Evolutionary conservation across 2,797 vertebrate genomes (phyloP), one percentile per base, ranked within the genome.

Genomic region (Eurystomus glaucurus): DNA sequence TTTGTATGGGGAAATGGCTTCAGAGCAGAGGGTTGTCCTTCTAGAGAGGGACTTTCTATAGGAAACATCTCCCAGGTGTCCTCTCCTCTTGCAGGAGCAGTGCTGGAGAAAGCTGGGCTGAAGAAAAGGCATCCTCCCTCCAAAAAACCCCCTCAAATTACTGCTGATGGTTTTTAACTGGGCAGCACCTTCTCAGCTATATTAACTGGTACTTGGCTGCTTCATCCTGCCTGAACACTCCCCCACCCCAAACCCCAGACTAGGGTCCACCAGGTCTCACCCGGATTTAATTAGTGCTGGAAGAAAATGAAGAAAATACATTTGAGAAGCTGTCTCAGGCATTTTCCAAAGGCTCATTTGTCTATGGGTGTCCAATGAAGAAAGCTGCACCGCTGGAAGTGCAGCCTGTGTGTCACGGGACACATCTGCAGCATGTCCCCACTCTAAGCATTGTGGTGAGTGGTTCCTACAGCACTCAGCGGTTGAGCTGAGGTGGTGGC

Each of bases 371-470:
- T 57, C 79, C 25, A 7, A 0, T 31, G 39, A 55, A 75, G 78
- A 46, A 50, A 84, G 16, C 14, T 4, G 2, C 35, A 3, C 0
- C 0, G 4, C 35, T 86, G 31, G 61, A 76, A 29, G 62, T 57
- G 31, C 72, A 45, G 71, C 15, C 65, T 71, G 61, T 9, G n/a
- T 21, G 11, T 43, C 39, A 50, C 57, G 75, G 58, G 57, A 78
- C 72, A 26, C 26, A 58, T 35, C 57, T 29, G 22, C 52, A 88
- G 46, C 0, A 0, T 15, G 51, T 77, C 46, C 66, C 66, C 0
- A 0, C 45, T 50, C n/a, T 41, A 9, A 64, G 68, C 19, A 8
- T 25, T 4, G 0, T 4, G 1, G 35, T 2, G 1, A 45, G 46
- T 14, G 50, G 51, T 35, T 77, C 71, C 45, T 60, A 4, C 3